phyloP scores from a whole-genome alignment of 1,140 invertebrate genomes.

The Bombus polaris region DNA sequence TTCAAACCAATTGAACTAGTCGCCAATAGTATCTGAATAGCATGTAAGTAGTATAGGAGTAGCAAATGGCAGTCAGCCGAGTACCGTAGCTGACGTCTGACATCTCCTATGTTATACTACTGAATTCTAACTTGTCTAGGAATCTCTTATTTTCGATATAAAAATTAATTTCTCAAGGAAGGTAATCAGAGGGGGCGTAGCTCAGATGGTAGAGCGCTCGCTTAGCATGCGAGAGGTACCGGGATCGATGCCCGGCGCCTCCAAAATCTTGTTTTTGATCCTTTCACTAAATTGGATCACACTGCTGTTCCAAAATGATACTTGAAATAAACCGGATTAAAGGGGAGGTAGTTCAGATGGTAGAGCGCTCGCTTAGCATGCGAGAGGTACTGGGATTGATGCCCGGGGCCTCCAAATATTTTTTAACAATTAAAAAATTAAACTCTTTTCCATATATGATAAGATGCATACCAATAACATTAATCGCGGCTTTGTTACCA shows the following conservation, averaged over 20 bases:
- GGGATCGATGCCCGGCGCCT: constrained; percentile 92
- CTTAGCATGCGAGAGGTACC: constrained; percentile 94
- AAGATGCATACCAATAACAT: no score
- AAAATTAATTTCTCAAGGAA: neutral
- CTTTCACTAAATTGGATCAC: constrained; percentile 43
- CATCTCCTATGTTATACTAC: neutral
- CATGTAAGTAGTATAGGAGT: neutral
- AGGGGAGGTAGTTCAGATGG: constrained; percentile 89
- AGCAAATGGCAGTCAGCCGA: no score
- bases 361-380: constrained; percentile 95
- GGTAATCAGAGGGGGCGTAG: constrained; percentile 80
- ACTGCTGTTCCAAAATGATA: neutral
- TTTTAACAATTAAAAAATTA: constrained; percentile 31
- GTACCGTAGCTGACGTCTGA: neutral
- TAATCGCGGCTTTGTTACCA: neutral
- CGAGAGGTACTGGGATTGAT: constrained; percentile 94
- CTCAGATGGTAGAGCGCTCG: constrained; percentile 94
- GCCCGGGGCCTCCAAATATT: constrained; percentile 88
- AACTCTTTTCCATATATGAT: no score
- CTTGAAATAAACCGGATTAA: neutral
- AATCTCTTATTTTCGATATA: neutral
- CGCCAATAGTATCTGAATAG: neutral
- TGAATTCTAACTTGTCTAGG: neutral
- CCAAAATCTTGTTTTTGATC: constrained; percentile 73
- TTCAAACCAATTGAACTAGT: neutral